Evolutionary conservation across 2,113 vertebrate species (phyloP), one percentile per base, ranked within the genome.

Genomic region (Heliornis fulica): DNA sequence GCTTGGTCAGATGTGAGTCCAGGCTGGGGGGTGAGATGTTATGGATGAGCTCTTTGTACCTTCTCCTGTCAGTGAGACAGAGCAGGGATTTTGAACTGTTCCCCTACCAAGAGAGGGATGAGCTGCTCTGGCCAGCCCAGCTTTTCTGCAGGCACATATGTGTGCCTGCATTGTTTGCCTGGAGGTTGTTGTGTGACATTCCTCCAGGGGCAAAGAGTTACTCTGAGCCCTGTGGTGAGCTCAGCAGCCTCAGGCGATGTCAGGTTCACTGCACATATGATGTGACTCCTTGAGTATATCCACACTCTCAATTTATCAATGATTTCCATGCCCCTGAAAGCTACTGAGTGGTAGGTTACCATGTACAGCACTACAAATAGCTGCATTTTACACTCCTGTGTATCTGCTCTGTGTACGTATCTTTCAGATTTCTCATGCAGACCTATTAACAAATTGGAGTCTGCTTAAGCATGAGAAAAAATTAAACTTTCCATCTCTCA

Each of bases 241-340:
- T 54, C 31, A 34, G 5, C 22, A 59, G 32, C 38, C n/a, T 41
- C 31, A 41, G n/a, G 15, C 0, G 0, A 8, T 38, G 22, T 9
- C 3, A 1, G 11, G 13, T 59, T 91, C 81, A 31, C 26, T 78
- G 34, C 32, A 46, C 1, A 1, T 34, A 11, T 0, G 0, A 5
- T 50, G 15, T 36, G 38, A 43, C 21, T 77, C 28, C 79, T 53
- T 36, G 9, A 61, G 31, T 13, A 16, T 45, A 63, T 41, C 45
- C 22, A 10, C 9, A 7, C 4, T 81, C 34, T 41, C 14, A 12
- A 14, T 64, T 89, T 90, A 51, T 57, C 40, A 51, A 2, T 64
- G 13, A 43, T 76, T 86, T 57, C 40, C 41, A 5, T 36, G 5
- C 32, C 26, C 45, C 31, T 74, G 51, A 81, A 66, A 78, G 38